Evolutionary conservation across 2,113 vertebrate species (phyloP).

Genomic region (Amia ocellicauda): DNA sequence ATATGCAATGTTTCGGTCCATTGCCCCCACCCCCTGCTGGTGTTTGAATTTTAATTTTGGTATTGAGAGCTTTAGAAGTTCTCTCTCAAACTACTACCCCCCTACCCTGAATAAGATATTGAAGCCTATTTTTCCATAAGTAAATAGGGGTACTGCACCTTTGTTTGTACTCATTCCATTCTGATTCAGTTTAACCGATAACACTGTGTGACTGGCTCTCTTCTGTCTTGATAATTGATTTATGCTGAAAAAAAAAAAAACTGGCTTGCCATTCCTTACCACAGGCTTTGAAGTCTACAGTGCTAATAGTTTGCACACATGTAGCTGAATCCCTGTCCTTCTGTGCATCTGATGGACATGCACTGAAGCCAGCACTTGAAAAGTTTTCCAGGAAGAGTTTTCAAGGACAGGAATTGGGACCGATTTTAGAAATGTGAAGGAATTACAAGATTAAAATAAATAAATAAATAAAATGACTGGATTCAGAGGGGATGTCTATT

Average conservation of each 20-base stretch:
- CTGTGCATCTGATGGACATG: background rate
- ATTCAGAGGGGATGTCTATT: background rate
- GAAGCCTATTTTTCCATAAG: too few species aligned
- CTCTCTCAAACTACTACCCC: too few species aligned
- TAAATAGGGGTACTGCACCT: too few species aligned
- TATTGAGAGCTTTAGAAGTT: too few species aligned
- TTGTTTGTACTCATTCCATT: too few species aligned
- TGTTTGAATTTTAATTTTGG: too few species aligned
- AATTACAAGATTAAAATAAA: background rate
- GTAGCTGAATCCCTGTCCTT: conserved; percentile 16
- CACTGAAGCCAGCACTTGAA: conserved; percentile 12
- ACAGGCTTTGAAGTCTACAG: conserved; percentile 19
- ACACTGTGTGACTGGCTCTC: conserved; percentile 28
- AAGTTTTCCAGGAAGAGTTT: conserved; percentile 5
- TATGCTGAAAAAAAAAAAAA: conserved; percentile 1
- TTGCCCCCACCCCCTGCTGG: too few species aligned
- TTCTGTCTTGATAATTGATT: background rate
- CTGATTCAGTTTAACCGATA: background rate
- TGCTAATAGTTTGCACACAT: conserved; percentile 10
- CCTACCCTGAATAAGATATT: too few species aligned
- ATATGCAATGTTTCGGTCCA: too few species aligned
- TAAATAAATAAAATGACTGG: background rate
- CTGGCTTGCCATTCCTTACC: conserved; percentile 10
- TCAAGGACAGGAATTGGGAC: background rate
- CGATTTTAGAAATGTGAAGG: background rate